phyloP scores from a whole-genome alignment of 1,140 invertebrate genomes.

The Drosophila sulfurigaster region DNA sequence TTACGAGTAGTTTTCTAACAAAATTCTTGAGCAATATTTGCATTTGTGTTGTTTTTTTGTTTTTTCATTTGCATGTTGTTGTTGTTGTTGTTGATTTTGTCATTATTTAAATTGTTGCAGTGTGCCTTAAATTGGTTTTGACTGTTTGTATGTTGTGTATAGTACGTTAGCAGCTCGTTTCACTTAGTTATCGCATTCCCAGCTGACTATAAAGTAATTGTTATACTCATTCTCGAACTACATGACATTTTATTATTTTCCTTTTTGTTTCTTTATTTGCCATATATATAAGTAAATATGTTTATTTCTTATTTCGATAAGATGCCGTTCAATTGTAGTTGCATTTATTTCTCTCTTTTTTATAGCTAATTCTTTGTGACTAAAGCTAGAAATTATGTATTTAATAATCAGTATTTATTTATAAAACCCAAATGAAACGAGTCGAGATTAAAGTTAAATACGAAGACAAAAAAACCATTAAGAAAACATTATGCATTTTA shows the following conservation, averaged over 20 bases:
- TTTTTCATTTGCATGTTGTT: not conserved
- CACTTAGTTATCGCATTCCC: conserved; percentile 12
- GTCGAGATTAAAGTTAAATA: conserved; percentile 23
- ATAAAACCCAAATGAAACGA: conserved; percentile 24
- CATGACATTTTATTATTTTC: too few relatives aligned
- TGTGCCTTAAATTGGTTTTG: conserved; percentile 37
- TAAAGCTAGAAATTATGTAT: conserved; percentile 57
- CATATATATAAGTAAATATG: conserved; percentile 38
- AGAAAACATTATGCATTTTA: conserved; percentile 53
- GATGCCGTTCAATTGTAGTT: conserved; percentile 39
- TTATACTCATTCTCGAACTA: conserved; percentile 7
- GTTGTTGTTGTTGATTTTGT: conserved; percentile 18
- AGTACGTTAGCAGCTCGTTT: not conserved
- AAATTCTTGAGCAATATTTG: conserved; percentile 46
- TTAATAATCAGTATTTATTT: conserved; percentile 25
- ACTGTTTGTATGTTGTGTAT: not conserved
- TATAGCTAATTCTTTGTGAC: conserved; percentile 33
- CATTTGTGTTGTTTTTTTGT: conserved; percentile 21
- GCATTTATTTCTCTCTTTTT: not conserved
- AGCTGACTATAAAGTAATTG: conserved; percentile 44
- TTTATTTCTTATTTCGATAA: conserved; percentile 24
- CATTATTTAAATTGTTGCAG: conserved; percentile 42
- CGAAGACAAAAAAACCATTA: conserved; percentile 26
- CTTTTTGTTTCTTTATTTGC: not conserved
- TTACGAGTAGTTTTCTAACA: conserved; percentile 46